A percentile compares a stretch with the other conserved stretches of the same genome.
Evolutionary conservation across 1,140 invertebrate species (phyloP).

Genomic region (Dinoponera quadriceps): DNA sequence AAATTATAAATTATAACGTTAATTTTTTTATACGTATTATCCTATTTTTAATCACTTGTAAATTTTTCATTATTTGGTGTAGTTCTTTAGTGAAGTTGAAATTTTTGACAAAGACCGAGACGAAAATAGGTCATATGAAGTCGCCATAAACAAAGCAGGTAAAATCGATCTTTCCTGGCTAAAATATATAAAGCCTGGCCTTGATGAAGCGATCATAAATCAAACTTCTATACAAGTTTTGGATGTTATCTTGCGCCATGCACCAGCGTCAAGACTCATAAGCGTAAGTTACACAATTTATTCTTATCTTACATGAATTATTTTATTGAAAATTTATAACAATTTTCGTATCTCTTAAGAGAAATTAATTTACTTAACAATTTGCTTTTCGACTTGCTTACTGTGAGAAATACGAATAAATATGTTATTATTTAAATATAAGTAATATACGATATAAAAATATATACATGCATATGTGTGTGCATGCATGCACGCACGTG

Average conservation of each 20-base stretch:
- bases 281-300: constrained; percentile 32
- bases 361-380: not conserved
- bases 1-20: not conserved
- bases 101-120: constrained; percentile 81
- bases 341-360: not conserved
- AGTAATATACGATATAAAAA: not conserved
- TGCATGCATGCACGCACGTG: not conserved
- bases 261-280: constrained; percentile 45
- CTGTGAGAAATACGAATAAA: not conserved
- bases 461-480: not conserved
- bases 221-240: constrained; percentile 91
- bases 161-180: constrained; percentile 86
- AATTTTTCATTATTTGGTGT: constrained; percentile 12
- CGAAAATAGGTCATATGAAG: constrained; percentile 85
- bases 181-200: constrained; percentile 83
- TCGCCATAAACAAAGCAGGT: constrained; percentile 87
- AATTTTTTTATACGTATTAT: too few relatives aligned
- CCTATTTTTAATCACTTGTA: constrained; percentile 12
- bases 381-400: not conserved
- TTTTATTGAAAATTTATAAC: not conserved
- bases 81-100: not conserved
- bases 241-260: constrained; percentile 93
- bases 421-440: not conserved
- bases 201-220: constrained; percentile 84
- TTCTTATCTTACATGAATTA: not conserved